Percentiles rank a stretch among this genome's conserved stretches.
These are phyloP conservation scores for Lasioglossum zephyrum DNA, from an alignment of 2,888 invertebrate species.

Conservation along the genomic window DNA sequence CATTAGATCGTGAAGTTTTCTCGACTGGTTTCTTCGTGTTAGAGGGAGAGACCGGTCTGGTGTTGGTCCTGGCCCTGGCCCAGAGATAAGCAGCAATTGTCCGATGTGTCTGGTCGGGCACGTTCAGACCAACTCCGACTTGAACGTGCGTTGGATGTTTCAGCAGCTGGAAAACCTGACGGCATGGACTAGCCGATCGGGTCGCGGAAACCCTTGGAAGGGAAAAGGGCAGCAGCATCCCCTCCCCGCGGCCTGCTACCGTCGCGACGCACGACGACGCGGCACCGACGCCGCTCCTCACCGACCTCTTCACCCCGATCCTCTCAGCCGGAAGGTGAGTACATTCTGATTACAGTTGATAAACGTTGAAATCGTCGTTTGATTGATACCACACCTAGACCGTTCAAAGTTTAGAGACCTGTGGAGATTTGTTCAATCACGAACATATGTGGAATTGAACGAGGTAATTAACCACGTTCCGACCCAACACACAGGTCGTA, in stretches of 20 bases:
- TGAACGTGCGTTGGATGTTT: slow-evolving; percentile 78
- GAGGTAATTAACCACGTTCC: neutral
- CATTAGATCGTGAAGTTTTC: neutral
- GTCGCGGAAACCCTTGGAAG: slow-evolving; percentile 74
- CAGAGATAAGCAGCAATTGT: slow-evolving; percentile 24
- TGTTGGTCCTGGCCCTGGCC: neutral
- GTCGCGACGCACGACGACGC: slow-evolving; percentile 68
- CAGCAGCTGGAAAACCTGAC: slow-evolving; percentile 77
- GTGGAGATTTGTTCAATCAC: neutral
- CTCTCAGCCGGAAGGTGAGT: slow-evolving; percentile 84
- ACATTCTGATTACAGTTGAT: neutral
- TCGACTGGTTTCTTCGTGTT: neutral
- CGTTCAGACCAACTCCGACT: slow-evolving; percentile 68
- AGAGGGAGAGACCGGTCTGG: neutral
- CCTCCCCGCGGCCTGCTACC: slow-evolving; percentile 69
- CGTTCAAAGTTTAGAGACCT: too few species aligned
- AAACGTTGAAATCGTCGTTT: too few species aligned
- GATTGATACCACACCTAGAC: too few species aligned
- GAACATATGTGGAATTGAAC: neutral
- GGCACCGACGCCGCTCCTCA: slow-evolving; percentile 70
- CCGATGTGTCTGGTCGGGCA: slow-evolving; percentile 67
- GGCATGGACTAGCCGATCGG: slow-evolving; percentile 80
- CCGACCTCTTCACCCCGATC: slow-evolving; percentile 77
- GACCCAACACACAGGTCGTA: neutral
- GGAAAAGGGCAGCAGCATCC: slow-evolving; percentile 77